Percentiles rank a stretch among this genome's conserved stretches.
Conservation (phyloP, 2,113 vertebrate species). For the Phylloscopus trochiloides region DNA sequence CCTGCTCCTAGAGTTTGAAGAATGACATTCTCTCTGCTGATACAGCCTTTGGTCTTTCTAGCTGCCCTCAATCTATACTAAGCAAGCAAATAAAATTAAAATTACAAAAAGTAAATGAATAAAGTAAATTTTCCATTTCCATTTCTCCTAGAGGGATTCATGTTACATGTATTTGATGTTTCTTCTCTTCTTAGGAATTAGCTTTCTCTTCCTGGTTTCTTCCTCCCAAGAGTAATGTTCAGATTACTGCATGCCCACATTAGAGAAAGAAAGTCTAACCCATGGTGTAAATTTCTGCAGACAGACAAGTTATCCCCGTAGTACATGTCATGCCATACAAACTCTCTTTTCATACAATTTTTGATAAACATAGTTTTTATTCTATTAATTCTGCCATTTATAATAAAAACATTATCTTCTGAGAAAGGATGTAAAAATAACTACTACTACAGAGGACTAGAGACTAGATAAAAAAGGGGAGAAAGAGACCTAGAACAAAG, state of each 20-base stretch:
- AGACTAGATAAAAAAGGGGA: background rate
- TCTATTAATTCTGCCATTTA: background rate
- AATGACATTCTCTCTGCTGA: constrained; percentile 18
- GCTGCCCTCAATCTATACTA: constrained; percentile 51
- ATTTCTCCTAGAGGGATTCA: constrained; percentile 42
- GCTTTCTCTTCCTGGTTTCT: constrained; percentile 23
- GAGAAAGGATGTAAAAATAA: background rate
- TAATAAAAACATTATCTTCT: background rate
- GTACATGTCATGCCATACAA: background rate
- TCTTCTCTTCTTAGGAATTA: constrained; percentile 35
- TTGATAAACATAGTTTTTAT: background rate
- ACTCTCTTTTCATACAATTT: background rate
- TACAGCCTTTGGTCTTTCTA: constrained; percentile 41
- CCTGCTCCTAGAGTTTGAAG: background rate
- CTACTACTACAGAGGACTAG: background rate
- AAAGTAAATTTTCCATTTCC: constrained; percentile 57
- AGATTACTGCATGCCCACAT: background rate
- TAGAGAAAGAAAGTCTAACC: background rate
- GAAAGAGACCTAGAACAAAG: background rate
- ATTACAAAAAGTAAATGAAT: constrained; percentile 60
- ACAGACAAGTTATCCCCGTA: background rate
- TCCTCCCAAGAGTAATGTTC: background rate
- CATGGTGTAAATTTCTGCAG: background rate
- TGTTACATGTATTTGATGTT: constrained; percentile 41
- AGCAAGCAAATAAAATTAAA: constrained; percentile 62